A percentile compares a stretch with the other conserved stretches of the same genome.
Conservation (phyloP, 1,140 invertebrate genomes). For the Eciton burchellii region DNA sequence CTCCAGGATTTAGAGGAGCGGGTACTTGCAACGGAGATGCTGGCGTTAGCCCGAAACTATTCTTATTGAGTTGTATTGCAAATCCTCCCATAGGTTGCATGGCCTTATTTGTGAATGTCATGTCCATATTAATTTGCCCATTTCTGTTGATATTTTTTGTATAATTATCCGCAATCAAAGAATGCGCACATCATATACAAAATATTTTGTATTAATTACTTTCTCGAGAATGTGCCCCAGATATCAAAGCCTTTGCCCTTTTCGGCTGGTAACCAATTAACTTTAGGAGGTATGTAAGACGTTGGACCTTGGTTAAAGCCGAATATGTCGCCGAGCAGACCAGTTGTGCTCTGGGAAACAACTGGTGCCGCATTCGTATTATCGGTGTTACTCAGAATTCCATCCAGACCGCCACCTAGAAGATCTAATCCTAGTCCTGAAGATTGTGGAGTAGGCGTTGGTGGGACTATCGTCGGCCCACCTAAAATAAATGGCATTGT, state of each 20-base stretch:
- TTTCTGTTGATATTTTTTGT: constrained; percentile 85
- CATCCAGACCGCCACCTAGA: constrained; percentile 87
- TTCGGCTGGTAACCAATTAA: constrained; percentile 96
- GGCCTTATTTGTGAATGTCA: constrained; percentile 98
- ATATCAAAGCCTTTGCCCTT: constrained; percentile 99
- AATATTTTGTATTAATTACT: constrained; percentile 79
- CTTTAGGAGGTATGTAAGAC: constrained; percentile 92
- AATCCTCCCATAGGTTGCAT: constrained; percentile 99
- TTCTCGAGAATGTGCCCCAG: constrained; percentile 96
- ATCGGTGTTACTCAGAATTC: constrained; percentile 79
- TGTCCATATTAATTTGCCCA: constrained; percentile 97
- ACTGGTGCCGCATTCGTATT: constrained; percentile 81
- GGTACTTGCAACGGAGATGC: constrained; percentile 92
- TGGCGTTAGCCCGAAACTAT: constrained; percentile 98
- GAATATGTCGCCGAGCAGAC: constrained; percentile 96
- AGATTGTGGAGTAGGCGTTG: constrained; percentile 81
- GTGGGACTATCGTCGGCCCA: constrained; percentile 85
- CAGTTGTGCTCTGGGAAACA: constrained; percentile 87
- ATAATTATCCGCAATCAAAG: constrained; percentile 6
- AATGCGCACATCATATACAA: not conserved
- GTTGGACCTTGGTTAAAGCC: constrained; percentile 90
- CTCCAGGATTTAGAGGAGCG: constrained; percentile 93
- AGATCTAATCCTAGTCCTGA: constrained; percentile 93
- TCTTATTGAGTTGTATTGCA: constrained; percentile 99
- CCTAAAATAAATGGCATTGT: constrained; percentile 71